Evolutionary conservation across 2,888 invertebrate genomes (phyloP).

Genomic region (Drepanosiphum platanoidis): DNA sequence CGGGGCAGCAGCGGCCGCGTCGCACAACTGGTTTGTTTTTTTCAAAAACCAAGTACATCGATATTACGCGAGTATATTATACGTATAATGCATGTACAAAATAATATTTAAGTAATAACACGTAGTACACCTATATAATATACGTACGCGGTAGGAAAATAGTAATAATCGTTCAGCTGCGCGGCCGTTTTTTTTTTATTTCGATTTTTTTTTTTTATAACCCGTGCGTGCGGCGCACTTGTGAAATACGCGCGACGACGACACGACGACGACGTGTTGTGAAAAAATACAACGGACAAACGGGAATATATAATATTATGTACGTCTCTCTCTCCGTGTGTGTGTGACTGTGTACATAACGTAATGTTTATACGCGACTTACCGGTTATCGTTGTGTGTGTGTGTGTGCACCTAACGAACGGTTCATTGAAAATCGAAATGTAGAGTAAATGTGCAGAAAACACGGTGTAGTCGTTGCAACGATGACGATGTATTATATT

Average conservation of each 20-base stretch:
- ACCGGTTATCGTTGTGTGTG: no score
- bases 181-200: neutral
- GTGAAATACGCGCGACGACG: neutral
- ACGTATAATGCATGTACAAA: no score
- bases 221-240: neutral
- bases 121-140: neutral
- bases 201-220: neutral
- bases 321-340: neutral
- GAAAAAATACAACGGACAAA: neutral
- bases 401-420: neutral
- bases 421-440: neutral
- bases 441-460: neutral
- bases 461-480: neutral
- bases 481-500: neutral
- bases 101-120: no score
- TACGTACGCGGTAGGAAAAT: neutral
- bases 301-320: no score
- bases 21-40: slow-evolving; percentile 42
- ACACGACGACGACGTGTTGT: neutral
- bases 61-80: neutral
- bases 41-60: slow-evolving; percentile 19
- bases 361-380: neutral
- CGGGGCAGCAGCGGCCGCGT: neutral
- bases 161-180: slow-evolving; percentile 7
- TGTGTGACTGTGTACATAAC: neutral